Evolutionary conservation across 2,113 vertebrate genomes (phyloP).

Genomic region (Ramphastos sulfuratus): DNA sequence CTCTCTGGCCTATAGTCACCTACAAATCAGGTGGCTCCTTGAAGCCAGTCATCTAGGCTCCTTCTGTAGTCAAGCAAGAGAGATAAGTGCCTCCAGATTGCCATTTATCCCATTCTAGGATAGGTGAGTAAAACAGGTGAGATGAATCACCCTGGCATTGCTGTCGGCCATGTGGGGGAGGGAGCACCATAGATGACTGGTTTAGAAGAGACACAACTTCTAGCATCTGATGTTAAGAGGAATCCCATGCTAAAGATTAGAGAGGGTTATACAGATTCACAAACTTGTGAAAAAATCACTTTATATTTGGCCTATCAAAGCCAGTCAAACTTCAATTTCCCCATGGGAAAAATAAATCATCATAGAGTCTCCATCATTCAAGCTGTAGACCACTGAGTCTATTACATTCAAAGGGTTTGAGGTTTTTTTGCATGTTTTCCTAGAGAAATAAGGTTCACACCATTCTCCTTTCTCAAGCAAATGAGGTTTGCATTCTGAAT

Average conservation of each 20-base stretch:
- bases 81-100: constrained; percentile 52
- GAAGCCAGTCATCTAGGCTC: constrained; percentile 46
- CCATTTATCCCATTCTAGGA: constrained; percentile 41
- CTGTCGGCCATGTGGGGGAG: background rate
- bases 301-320: background rate
- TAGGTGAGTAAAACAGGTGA: constrained; percentile 57
- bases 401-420: background rate
- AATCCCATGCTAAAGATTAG: background rate
- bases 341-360: background rate
- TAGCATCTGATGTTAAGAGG: background rate
- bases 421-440: fast-evolving
- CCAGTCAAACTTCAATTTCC: background rate
- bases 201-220: background rate
- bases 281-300: background rate
- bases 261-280: background rate
- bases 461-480: background rate
- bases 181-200: background rate
- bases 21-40: background rate
- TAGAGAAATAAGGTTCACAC: background rate
- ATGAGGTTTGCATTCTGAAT: background rate
- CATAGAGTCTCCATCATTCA: background rate
- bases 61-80: constrained; percentile 6
- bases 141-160: constrained; percentile 15
- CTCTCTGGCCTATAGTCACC: background rate
- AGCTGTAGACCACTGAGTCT: background rate